These are phyloP conservation scores for Drosophila maculinotata DNA, from an alignment of 2,888 invertebrate species.

Conservation along the genomic window DNA sequence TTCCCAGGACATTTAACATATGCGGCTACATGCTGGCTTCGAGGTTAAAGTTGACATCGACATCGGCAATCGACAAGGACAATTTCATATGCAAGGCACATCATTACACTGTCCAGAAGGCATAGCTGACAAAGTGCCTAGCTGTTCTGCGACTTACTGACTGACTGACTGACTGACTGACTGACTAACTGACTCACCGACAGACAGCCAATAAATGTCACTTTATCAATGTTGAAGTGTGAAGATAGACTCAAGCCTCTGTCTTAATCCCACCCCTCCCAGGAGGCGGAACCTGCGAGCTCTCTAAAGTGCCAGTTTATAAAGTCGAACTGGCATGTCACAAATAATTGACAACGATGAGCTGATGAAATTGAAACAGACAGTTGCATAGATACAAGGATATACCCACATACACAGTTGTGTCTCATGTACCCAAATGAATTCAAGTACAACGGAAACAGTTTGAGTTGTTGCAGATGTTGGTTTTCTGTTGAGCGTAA, in stretches of 20 bases:
- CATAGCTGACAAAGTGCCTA: constrained; percentile 61
- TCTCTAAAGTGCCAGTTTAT: constrained; percentile 71
- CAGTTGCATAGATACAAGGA: constrained; percentile 34
- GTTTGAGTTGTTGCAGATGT: background rate
- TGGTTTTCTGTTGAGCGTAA: background rate
- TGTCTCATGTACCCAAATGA: no score
- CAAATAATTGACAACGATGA: constrained; percentile 74
- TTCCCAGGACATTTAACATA: constrained; percentile 22
- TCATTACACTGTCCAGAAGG: constrained; percentile 66
- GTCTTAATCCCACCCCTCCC: constrained; percentile 33
- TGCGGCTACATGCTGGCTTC: constrained; percentile 25
- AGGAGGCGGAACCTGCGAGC: constrained; percentile 13
- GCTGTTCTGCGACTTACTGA: constrained; percentile 25
- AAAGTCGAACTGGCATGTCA: constrained; percentile 67
- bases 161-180: constrained; percentile 15
- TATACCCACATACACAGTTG: background rate
- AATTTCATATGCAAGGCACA: constrained; percentile 73
- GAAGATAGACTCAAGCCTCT: constrained; percentile 44
- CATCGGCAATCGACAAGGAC: constrained; percentile 5
- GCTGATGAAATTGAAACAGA: constrained; percentile 64
- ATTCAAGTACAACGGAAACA: no score
- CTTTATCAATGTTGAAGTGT: constrained; percentile 65
- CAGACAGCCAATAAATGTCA: constrained; percentile 76
- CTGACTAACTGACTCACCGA: constrained; percentile 21
- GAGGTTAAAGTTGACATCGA: constrained; percentile 12